These are phyloP conservation scores for Iselma pallidipennis DNA, from an alignment of 2,888 invertebrate genomes.

Conservation along the genomic window DNA sequence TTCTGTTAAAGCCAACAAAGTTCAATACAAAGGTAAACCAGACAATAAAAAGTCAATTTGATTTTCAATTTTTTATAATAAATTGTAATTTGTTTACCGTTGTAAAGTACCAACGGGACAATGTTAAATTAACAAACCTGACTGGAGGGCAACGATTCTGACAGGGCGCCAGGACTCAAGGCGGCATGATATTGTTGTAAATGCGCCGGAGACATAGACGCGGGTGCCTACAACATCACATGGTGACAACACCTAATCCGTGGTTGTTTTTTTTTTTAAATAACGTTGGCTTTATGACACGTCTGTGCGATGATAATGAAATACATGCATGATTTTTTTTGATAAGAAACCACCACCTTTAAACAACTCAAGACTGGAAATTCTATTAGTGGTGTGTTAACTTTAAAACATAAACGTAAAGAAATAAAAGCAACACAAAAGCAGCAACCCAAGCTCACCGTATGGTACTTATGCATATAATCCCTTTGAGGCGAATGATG, in stretches of 20 bases:
- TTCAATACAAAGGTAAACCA: conserved; percentile 28
- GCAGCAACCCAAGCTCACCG: conserved; percentile 69
- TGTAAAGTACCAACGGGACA: conserved; percentile 15
- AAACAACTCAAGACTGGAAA: background rate
- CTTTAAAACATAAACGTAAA: background rate
- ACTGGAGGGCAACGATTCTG: conserved; percentile 79
- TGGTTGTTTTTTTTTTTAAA: conserved; percentile 5
- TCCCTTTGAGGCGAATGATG: conserved; percentile 80
- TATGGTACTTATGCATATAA: conserved; percentile 93
- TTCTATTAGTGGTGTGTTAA: background rate
- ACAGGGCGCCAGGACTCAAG: conserved; percentile 64
- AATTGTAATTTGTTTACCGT: conserved; percentile 27
- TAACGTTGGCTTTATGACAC: conserved; percentile 36
- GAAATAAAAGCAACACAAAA: background rate
- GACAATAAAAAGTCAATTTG: background rate
- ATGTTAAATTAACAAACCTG: conserved; percentile 64
- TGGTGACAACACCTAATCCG: conserved; percentile 26
- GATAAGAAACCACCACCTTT: conserved; percentile 29
- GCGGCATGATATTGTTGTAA: conserved; percentile 74
- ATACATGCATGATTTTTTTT: conserved; percentile 25
- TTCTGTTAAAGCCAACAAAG: conserved; percentile 45
- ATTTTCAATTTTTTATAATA: background rate
- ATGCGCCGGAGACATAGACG: conserved; percentile 89
- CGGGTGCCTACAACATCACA: conserved; percentile 76
- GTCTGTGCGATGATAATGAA: conserved; percentile 29